These are phyloP conservation scores for Apaloderma vittatum DNA, from an alignment of 2,113 vertebrate species.

Conservation along the genomic window DNA sequence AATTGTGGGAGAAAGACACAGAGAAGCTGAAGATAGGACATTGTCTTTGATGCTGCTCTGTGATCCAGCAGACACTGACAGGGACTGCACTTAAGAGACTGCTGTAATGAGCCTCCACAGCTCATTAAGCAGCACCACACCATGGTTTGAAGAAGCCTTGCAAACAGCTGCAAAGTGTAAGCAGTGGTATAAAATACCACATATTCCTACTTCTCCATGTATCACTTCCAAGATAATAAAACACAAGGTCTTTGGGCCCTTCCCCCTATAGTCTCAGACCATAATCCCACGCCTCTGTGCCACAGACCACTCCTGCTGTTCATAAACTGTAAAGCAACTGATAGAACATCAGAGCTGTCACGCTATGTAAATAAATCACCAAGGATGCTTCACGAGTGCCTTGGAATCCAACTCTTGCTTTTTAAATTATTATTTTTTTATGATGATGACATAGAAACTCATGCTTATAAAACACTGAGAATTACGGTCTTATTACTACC, in stretches of 20 bases:
- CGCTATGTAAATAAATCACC: neutral
- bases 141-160: neutral
- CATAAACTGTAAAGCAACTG: neutral
- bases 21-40: neutral
- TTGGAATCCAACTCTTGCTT: neutral
- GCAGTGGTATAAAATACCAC: neutral
- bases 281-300: neutral
- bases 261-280: neutral
- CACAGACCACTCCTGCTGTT: neutral
- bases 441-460: neutral
- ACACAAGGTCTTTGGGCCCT: neutral
- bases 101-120: accelerated
- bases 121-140: neutral
- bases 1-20: neutral
- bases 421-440: neutral
- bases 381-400: neutral
- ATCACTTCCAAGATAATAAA: neutral
- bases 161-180: neutral
- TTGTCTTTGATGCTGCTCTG: neutral
- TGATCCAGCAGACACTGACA: neutral
- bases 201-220: neutral
- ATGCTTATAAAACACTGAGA: neutral
- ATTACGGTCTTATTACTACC: neutral
- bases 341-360: neutral
- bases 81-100: neutral